phyloP scores from a whole-genome alignment of 2,888 invertebrate species.

The Phortica magna region DNA sequence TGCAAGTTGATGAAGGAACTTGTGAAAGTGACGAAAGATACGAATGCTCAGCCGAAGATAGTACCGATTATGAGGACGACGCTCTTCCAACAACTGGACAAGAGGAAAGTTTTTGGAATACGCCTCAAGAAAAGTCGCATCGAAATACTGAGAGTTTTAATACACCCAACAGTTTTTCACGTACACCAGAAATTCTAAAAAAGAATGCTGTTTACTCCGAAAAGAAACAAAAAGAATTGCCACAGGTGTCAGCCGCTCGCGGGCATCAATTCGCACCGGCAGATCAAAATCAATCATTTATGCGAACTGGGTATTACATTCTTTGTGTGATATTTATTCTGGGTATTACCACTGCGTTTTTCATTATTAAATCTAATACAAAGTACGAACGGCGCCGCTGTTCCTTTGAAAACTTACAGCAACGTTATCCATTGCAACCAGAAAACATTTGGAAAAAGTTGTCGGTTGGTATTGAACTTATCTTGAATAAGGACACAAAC shows the following conservation, averaged over 20 bases:
- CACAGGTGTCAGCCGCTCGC: too few species aligned
- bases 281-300: not conserved
- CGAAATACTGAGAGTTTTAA: too few species aligned
- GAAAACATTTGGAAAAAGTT: constrained; percentile 59
- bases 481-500: constrained; percentile 59
- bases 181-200: not conserved
- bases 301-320: not conserved
- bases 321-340: not conserved
- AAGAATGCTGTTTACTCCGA: not conserved
- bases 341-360: not conserved
- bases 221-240: not conserved
- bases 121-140: too few species aligned
- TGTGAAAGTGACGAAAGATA: too few species aligned
- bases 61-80: too few species aligned
- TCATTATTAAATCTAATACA: too few species aligned
- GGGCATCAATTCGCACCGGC: not conserved
- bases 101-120: too few species aligned
- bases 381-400: not conserved
- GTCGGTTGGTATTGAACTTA: constrained; percentile 57
- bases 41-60: too few species aligned
- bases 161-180: not conserved
- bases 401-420: constrained; percentile 50
- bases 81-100: too few species aligned
- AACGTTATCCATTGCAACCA: constrained; percentile 54
- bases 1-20: too few species aligned